Evolutionary conservation across 2,888 invertebrate genomes (phyloP), one percentile per base, ranked within the genome.

Genomic region (Phytoseiulus persimilis): DNA sequence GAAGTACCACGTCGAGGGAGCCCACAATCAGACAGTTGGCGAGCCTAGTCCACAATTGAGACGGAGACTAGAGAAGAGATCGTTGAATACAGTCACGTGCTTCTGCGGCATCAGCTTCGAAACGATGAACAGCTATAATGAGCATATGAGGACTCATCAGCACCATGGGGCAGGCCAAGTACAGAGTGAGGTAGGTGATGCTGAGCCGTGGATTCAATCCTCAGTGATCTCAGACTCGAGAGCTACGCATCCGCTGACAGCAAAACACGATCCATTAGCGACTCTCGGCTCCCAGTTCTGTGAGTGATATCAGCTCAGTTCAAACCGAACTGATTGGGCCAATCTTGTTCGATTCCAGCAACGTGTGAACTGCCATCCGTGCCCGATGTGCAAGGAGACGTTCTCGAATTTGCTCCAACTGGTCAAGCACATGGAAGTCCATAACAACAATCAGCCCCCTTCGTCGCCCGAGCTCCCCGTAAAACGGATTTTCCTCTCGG

Each of bases 21-120:
- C 87, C 23, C 87, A 87, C 87, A 87, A 87, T 45, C 87, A 87
- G n/a, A 87, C 87, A 87, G n/a, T 87, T 32, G 87, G 87, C n/a
- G 87, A 87, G 32, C 87, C 87, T n/a, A 87, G 87, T 87, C 87
- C 87, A 0, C 87, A 87, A 31, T 32, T 87, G 33, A 87, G 87
- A 45, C 32, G 87, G 39, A 31, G 87, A 11, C 31, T 87, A n/a
- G 87, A 87, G 45, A 87, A 87, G 14, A 33, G 87, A 33, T 87
- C 87, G 28, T 32, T 87, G 33, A 87, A 87, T 23, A 45, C 87
- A 33, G 87, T 87, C 87, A 39, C 87, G 32, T 87, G 87, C 18
- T 87, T 87, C 45, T 87, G 87, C 31, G 87, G 87, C 1, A 33
- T 87, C 87, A 87, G 39, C 32, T 87, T 87, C 45, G 87, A 87